phyloP scores from a whole-genome alignment of 2,888 invertebrate species.

The Standfussiana lucernea region DNA sequence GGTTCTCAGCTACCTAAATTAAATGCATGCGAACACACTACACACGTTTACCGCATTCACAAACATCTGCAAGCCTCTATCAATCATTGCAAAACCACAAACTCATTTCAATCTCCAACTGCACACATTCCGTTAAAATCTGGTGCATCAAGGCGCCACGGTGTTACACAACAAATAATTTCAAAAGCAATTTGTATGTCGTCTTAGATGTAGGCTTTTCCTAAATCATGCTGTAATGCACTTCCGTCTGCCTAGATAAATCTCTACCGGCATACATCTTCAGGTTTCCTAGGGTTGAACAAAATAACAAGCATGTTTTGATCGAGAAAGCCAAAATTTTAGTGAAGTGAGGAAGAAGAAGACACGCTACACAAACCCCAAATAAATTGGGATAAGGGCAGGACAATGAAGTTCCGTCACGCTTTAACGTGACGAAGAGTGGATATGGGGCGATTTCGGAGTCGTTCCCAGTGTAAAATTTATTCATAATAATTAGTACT shows the following conservation, averaged over 20 bases:
- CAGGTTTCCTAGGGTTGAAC: slow-evolving; percentile 41
- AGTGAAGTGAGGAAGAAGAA: neutral
- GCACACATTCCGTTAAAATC: slow-evolving; percentile 29
- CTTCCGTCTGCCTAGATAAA: slow-evolving; percentile 57
- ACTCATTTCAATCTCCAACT: neutral
- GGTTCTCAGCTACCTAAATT: neutral
- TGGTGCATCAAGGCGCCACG: slow-evolving; percentile 45
- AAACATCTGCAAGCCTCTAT: neutral
- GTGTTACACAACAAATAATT: slow-evolving; percentile 55
- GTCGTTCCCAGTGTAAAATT: neutral
- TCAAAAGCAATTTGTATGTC: slow-evolving; percentile 46
- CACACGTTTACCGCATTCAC: neutral
- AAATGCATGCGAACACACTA: neutral
- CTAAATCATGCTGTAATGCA: slow-evolving; percentile 63
- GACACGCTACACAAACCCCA: neutral
- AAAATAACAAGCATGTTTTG: neutral
- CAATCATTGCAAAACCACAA: slow-evolving; percentile 13
- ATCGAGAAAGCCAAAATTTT: too few species aligned
- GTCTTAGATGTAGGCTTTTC: slow-evolving; percentile 52
- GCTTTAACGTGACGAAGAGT: too few species aligned
- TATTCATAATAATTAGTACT: neutral
- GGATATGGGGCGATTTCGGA: neutral
- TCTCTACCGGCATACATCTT: slow-evolving; percentile 47
- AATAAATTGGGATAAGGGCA: neutral
- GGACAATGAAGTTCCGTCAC: neutral